Evolutionary conservation across 1,140 invertebrate genomes (phyloP), one percentile per base, ranked within the genome.

Genomic region (Penaeus japonicus): DNA sequence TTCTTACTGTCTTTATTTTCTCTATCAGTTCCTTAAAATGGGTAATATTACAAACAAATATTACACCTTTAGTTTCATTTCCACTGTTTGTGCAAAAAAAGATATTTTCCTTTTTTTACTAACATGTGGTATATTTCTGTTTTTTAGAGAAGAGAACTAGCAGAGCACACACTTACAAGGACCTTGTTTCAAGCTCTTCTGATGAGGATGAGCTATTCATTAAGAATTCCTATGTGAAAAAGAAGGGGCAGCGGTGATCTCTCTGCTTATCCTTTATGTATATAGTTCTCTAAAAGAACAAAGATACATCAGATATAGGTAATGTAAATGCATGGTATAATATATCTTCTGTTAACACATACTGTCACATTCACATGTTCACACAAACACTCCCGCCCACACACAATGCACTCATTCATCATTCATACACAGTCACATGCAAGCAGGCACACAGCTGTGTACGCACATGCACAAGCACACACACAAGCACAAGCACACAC

Each of bases 141-240:
- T 62, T 24, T 54, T 24, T 80, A 88, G 86, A 88, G 30, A 88
- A 88, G 80, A 47, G 86, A 30, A 54, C 83, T 1, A 83, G 81
- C 70, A 88, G 86, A 47, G 59, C 22, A 57, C 32, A 4, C 39
- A 39, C 79, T 3, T 88, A 88, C 30, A 79, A 88, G 24, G 86
- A 88, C 32, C 39, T 88, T 27, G 80, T 88, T 30, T 88, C 86
- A 32, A 88, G 86, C 65, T 88, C 86, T 54, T 88, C 86, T 57
- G 86, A 88, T 39, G 86, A 88, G 57, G 86, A 88, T 24, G 86
- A 88, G 35, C 35, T 83, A 30, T 88, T 88, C 57, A 55, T 88
- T 17, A 83, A 88, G n/a, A n/a, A 5, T 47, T 22, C 77, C 35
- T 15, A 27, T n/a, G 18, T 47, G 0, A 80, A 47, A 30, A 86